phyloP scores from a whole-genome alignment of 2,797 vertebrate species.

The Eulemur albifrons region DNA sequence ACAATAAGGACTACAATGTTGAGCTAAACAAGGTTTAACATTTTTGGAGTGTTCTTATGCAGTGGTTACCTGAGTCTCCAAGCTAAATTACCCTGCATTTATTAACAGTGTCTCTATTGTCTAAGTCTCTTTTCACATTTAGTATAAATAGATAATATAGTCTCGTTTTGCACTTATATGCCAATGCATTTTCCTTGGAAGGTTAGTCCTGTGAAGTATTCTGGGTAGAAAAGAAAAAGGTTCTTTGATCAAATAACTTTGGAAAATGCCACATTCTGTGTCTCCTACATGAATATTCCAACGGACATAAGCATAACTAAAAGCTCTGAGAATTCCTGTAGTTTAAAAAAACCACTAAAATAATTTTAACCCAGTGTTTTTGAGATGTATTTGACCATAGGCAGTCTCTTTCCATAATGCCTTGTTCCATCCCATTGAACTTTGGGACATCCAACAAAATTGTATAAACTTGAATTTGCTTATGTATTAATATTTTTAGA shows the following conservation, averaged over 20 bases:
- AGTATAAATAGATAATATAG: neutral
- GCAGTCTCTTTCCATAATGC: neutral
- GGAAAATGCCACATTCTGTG: neutral
- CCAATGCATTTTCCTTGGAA: neutral
- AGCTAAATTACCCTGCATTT: neutral
- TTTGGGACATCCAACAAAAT: neutral
- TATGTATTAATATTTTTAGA: neutral
- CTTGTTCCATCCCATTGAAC: neutral
- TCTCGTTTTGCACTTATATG: neutral
- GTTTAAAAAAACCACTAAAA: neutral
- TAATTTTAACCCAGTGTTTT: neutral
- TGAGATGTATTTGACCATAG: neutral
- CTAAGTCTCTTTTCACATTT: neutral
- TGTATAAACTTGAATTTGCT: neutral
- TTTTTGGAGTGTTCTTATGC: neutral
- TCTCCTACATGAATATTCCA: neutral
- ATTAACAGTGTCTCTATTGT: neutral
- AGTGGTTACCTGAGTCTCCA: neutral
- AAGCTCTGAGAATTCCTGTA: neutral
- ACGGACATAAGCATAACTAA: neutral
- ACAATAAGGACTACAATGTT: neutral
- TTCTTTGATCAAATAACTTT: neutral
- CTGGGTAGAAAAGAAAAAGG: neutral
- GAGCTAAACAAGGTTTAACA: neutral
- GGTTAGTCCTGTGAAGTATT: slow-evolving; percentile 15